phyloP scores from a whole-genome alignment of 2,888 invertebrate genomes.

The Leptarthrus brevirostris region DNA sequence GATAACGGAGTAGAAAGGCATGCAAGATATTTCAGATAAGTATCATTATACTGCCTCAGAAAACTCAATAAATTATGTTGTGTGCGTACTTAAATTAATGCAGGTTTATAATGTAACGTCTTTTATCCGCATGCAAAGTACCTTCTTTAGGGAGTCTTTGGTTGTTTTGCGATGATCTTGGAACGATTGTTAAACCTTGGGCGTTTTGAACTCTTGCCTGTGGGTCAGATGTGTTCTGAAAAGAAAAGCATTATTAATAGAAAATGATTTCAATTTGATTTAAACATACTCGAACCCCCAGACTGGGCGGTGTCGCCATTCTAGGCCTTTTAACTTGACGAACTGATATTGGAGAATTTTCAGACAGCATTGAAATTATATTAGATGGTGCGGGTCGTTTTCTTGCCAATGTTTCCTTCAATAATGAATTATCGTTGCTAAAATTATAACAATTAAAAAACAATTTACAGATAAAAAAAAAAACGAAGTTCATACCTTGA shows the following conservation, averaged over 20 bases:
- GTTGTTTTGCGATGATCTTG: neutral
- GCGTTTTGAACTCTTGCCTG: neutral
- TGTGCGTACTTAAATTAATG: conserved; percentile 9
- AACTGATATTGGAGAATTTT: conserved; percentile 19
- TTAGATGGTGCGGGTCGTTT: neutral
- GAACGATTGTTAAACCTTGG: neutral
- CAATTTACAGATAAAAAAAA: too few relatives aligned
- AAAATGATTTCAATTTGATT: neutral
- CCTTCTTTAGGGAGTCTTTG: neutral
- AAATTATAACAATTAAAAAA: too few relatives aligned
- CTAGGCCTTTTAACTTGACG: conserved; percentile 14
- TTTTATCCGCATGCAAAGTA: conserved; percentile 9
- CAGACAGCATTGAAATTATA: conserved; percentile 5
- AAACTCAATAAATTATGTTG: too few relatives aligned
- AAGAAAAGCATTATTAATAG: neutral
- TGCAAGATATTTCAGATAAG: neutral
- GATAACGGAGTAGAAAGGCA: neutral
- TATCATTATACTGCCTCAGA: neutral
- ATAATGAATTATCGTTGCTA: neutral
- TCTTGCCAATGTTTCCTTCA: neutral
- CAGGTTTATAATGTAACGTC: conserved; percentile 15
- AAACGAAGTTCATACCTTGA: neutral
- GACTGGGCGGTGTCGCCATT: neutral
- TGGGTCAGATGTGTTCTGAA: neutral
- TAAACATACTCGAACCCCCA: neutral